A percentile compares a stretch with the other conserved stretches of the same genome.
Evolutionary conservation across 2,113 vertebrate species (phyloP).

Genomic region (Mormoops blainvillei): DNA sequence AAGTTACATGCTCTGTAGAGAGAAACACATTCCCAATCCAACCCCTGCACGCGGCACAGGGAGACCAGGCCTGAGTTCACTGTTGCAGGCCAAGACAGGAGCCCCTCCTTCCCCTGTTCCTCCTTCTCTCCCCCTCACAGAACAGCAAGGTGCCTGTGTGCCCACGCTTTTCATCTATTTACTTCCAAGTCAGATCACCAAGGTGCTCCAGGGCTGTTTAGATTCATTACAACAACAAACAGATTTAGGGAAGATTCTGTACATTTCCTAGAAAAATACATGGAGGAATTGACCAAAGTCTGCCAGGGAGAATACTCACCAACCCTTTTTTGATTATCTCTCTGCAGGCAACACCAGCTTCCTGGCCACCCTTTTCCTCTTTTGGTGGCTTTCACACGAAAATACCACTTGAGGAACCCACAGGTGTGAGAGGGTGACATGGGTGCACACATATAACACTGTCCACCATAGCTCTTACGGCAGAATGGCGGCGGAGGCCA

Average conservation of each 20-base stretch:
- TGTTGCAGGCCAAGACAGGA: neutral
- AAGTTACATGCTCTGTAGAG: neutral
- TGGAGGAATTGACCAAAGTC: neutral
- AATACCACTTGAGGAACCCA: neutral
- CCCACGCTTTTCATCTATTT: neutral
- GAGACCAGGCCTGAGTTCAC: neutral
- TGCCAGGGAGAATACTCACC: neutral
- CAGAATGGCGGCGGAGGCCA: neutral
- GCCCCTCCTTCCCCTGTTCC: too few relatives aligned
- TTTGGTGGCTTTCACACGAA: neutral
- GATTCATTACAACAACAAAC: neutral
- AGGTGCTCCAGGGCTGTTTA: neutral
- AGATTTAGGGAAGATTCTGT: neutral
- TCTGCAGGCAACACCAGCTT: neutral
- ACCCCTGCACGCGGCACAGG: neutral
- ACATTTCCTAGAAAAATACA: neutral
- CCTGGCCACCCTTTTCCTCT: neutral
- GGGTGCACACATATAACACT: neutral
- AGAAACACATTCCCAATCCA: neutral
- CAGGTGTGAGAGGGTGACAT: rapidly evolving
- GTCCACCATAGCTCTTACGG: too few relatives aligned
- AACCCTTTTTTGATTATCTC: neutral
- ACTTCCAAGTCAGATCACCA: neutral
- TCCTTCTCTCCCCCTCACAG: neutral
- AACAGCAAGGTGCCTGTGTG: neutral